These are phyloP conservation scores for Prionace glauca DNA, from an alignment of 2,797 vertebrate genomes.

Conservation along the genomic window DNA sequence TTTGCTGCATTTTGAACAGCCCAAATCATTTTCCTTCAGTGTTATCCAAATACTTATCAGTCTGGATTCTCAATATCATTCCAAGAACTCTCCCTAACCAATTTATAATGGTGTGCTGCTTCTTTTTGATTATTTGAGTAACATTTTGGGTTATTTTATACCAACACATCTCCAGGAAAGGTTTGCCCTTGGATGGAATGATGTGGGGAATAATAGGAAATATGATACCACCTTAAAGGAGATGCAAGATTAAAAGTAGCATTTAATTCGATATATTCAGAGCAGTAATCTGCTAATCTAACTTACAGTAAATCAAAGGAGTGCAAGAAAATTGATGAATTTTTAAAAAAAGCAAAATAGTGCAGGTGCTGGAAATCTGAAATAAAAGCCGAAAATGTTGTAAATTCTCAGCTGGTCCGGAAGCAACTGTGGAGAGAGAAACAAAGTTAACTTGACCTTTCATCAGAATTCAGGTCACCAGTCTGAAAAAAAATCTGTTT, in stretches of 20 bases:
- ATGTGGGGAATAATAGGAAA: not conserved
- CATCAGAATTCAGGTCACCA: too few relatives aligned
- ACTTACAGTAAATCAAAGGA: not conserved
- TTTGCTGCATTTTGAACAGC: not conserved
- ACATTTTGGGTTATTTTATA: not conserved
- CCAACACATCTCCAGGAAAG: not conserved
- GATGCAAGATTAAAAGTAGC: not conserved
- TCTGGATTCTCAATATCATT: not conserved
- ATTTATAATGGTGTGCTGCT: not conserved
- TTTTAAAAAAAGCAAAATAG: not conserved
- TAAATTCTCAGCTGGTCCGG: too few relatives aligned
- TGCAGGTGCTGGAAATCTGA: not conserved
- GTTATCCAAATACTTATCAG: not conserved
- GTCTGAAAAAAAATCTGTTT: too few relatives aligned
- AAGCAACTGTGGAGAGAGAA: too few relatives aligned
- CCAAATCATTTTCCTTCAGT: not conserved
- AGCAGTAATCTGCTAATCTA: not conserved
- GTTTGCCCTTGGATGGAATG: not conserved
- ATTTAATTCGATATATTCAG: not conserved
- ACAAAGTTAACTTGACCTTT: too few relatives aligned
- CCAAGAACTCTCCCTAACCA: not conserved
- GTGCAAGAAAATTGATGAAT: not conserved
- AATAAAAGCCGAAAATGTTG: too few relatives aligned
- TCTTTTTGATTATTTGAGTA: not conserved
- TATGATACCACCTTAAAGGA: not conserved